Conservation (phyloP, 64 coral and sea anemone genomes). For the Orbicella faveolata region DNA sequence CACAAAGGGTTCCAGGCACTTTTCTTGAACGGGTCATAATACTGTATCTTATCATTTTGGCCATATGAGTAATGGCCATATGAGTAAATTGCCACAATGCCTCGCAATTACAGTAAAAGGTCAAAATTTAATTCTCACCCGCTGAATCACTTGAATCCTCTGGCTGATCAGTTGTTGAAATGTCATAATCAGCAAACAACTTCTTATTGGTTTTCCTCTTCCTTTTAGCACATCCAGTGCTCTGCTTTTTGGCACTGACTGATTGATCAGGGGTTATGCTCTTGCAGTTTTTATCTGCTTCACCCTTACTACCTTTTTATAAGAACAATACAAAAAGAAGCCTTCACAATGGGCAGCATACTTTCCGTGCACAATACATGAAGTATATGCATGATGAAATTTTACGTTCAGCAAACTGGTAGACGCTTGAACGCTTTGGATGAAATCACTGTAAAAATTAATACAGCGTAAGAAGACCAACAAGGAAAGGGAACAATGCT, state of each 20-base stretch:
- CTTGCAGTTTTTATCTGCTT: conserved; percentile 56
- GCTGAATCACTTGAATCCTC: conserved; percentile 7
- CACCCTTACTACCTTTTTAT: conserved; percentile 37
- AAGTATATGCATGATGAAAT: background rate
- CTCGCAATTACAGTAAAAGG: conserved; percentile 27
- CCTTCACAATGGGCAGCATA: conserved; percentile 27
- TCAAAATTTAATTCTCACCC: conserved; percentile 21
- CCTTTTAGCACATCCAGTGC: background rate
- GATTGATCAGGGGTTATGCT: conserved; percentile 32
- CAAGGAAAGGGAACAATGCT: conserved; percentile 15
- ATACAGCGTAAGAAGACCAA: background rate
- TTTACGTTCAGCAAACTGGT: background rate
- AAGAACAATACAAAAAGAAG: conserved; percentile 17
- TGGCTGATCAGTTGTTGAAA: conserved; percentile 22
- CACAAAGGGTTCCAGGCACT: conserved; percentile 6
- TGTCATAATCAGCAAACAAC: conserved; percentile 37
- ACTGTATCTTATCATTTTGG: conserved; percentile 32
- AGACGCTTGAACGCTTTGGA: conserved; percentile 5
- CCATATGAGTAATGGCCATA: conserved; percentile 26
- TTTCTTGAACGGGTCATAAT: conserved; percentile 21
- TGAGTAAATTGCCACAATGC: conserved; percentile 2
- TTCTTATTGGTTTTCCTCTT: conserved; percentile 53
- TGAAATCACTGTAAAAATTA: conserved; percentile 5
- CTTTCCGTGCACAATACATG: background rate
- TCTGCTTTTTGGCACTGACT: conserved; percentile 21